These are phyloP conservation scores for Enteromius fasciolatus DNA, from an alignment of 2,797 vertebrate genomes.

Conservation along the genomic window DNA sequence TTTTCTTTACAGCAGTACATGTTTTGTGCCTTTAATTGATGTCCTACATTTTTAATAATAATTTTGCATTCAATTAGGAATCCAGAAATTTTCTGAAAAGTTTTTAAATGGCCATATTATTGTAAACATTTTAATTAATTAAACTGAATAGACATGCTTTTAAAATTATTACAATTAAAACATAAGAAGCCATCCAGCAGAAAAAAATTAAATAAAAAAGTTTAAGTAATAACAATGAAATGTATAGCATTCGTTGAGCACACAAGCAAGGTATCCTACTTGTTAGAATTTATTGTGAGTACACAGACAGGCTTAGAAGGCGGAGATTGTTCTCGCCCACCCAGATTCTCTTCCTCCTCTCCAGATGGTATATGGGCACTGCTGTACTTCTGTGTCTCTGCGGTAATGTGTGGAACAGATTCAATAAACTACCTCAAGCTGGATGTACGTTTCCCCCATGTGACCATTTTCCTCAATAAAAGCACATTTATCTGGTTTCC, in stretches of 20 bases:
- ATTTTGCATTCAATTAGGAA: not conserved
- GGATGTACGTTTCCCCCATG: conserved; percentile 65
- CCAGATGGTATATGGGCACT: conserved; percentile 66
- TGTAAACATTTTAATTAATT: not conserved
- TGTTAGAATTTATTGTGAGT: not conserved
- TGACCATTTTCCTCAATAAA: conserved; percentile 71
- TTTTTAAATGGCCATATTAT: not conserved
- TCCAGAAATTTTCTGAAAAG: not conserved
- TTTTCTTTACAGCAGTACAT: not conserved
- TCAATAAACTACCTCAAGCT: conserved; percentile 69
- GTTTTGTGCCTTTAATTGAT: not conserved
- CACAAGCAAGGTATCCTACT: not conserved
- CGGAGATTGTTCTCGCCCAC: conserved; percentile 47
- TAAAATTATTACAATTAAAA: not conserved
- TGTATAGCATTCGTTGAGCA: not conserved
- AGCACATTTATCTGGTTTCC: conserved; percentile 61
- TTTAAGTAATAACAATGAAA: not conserved
- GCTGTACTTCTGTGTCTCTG: conserved; percentile 63
- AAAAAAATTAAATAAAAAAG: not conserved
- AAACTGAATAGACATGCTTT: not conserved
- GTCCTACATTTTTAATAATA: not conserved
- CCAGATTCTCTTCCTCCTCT: conserved; percentile 63
- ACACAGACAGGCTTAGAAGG: conserved; percentile 24
- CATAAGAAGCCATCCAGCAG: not conserved
- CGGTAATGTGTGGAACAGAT: conserved; percentile 66